Evolutionary conservation across 2,113 vertebrate genomes (phyloP).

Genomic region (Callorhinus ursinus): DNA sequence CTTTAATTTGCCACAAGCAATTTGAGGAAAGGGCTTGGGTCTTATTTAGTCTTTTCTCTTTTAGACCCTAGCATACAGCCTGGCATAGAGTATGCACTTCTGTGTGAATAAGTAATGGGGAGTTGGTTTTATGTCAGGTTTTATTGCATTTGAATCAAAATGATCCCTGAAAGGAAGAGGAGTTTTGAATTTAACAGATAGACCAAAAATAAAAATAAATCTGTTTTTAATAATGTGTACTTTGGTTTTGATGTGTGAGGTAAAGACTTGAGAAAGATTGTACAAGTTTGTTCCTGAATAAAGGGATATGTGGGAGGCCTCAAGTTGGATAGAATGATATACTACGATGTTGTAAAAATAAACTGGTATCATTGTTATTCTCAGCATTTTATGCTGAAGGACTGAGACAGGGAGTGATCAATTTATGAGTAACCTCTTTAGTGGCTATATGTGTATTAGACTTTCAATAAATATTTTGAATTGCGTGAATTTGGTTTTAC

Average conservation of each 20-base stretch:
- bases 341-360: neutral
- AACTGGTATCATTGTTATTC: neutral
- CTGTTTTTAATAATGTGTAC: neutral
- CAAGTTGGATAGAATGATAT: neutral
- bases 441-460: neutral
- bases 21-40: neutral
- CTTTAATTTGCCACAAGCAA: neutral
- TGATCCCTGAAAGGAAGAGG: neutral
- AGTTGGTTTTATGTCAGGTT: neutral
- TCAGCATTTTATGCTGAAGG: neutral
- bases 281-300: neutral
- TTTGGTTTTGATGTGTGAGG: neutral
- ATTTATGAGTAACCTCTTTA: neutral
- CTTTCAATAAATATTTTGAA: neutral
- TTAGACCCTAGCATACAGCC: neutral
- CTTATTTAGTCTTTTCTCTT: neutral
- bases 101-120: neutral
- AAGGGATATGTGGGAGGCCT: neutral
- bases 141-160: conserved; percentile 10
- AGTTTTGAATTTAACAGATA: neutral
- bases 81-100: neutral
- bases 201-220: neutral
- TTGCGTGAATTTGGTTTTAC: neutral
- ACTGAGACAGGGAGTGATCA: neutral
- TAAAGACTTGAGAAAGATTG: neutral